Evolutionary conservation across 2,888 invertebrate genomes (phyloP).

Genomic region (Elmis aenea): DNA sequence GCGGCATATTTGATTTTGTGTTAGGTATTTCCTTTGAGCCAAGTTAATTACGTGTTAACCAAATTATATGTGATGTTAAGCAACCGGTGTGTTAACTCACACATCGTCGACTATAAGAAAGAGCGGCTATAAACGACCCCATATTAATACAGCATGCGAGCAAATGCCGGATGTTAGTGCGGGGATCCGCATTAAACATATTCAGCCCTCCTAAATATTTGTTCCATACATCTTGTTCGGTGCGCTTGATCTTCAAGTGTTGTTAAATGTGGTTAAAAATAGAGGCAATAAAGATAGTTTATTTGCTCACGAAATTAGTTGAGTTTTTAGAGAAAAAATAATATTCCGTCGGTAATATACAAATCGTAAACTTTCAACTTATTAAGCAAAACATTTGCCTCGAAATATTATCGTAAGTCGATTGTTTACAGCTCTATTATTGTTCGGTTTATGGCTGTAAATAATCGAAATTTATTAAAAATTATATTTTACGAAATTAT

Average conservation of each 20-base stretch:
- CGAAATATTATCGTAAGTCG: slow-evolving; percentile 4
- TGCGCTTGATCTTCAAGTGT: slow-evolving; percentile 29
- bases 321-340: slow-evolving; percentile 29
- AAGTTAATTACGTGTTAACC: slow-evolving; percentile 8
- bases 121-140: slow-evolving; percentile 19
- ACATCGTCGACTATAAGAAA: slow-evolving; percentile 17
- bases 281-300: slow-evolving; percentile 38
- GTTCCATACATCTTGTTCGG: slow-evolving; percentile 35
- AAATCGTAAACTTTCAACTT: slow-evolving; percentile 1
- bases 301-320: slow-evolving; percentile 41
- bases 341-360: slow-evolving; percentile 1
- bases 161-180: slow-evolving; percentile 40
- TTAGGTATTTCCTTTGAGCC: slow-evolving; percentile 4
- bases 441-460: slow-evolving; percentile 4
- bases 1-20: too few relatives aligned
- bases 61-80: slow-evolving; percentile 14
- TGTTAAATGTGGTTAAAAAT: slow-evolving; percentile 31
- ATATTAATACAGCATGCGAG: slow-evolving; percentile 31
- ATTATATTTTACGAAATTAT: slow-evolving; percentile 7
- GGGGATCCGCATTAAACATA: slow-evolving; percentile 32
- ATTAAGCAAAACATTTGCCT: slow-evolving; percentile 2
- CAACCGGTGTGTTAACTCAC: slow-evolving; percentile 19
- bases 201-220: slow-evolving; percentile 38
- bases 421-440: slow-evolving; percentile 4
- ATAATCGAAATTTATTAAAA: slow-evolving; percentile 7